A percentile compares a stretch with the other conserved stretches of the same genome.
Conservation (phyloP, 2,113 vertebrate genomes). For the Tinamus guttatus region DNA sequence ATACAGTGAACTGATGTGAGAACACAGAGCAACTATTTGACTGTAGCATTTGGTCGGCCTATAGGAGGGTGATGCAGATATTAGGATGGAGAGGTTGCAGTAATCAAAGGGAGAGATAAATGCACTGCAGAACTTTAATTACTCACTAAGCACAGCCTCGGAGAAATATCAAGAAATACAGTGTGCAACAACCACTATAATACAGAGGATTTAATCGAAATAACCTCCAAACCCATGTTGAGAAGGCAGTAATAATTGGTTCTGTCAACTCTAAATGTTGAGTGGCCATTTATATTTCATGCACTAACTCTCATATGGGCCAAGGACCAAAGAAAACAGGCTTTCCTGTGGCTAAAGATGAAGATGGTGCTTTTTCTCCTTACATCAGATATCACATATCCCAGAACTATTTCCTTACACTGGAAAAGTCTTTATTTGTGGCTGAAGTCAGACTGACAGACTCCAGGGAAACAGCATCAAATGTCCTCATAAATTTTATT, state of each 20-base stretch:
- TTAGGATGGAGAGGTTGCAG: not conserved
- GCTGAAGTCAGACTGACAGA: slow-evolving; percentile 38
- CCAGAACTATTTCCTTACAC: slow-evolving; percentile 28
- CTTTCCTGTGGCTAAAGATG: slow-evolving; percentile 29
- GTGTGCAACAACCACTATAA: not conserved
- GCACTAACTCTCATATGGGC: slow-evolving; percentile 44
- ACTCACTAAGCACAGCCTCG: slow-evolving; percentile 1
- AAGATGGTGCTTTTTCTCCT: slow-evolving; percentile 8
- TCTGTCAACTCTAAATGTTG: slow-evolving; percentile 32
- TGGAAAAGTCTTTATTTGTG: slow-evolving; percentile 44
- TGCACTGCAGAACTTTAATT: slow-evolving; percentile 20
- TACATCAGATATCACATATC: not conserved
- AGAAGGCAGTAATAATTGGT: slow-evolving; percentile 41
- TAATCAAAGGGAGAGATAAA: slow-evolving; percentile 33
- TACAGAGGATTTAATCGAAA: slow-evolving; percentile 46
- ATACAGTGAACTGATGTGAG: not conserved
- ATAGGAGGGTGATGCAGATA: not conserved
- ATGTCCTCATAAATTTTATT: slow-evolving; percentile 4
- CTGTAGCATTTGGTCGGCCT: not conserved
- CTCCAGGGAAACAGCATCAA: slow-evolving; percentile 36
- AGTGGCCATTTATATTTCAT: slow-evolving; percentile 63
- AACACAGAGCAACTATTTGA: not conserved
- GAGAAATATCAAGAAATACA: slow-evolving; percentile 27
- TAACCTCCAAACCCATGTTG: slow-evolving; percentile 21
- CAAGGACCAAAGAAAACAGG: slow-evolving; percentile 43